Base-by-base conservation (phyloP, 2,888 invertebrate genomes). In the Hesperia comma region DNA sequence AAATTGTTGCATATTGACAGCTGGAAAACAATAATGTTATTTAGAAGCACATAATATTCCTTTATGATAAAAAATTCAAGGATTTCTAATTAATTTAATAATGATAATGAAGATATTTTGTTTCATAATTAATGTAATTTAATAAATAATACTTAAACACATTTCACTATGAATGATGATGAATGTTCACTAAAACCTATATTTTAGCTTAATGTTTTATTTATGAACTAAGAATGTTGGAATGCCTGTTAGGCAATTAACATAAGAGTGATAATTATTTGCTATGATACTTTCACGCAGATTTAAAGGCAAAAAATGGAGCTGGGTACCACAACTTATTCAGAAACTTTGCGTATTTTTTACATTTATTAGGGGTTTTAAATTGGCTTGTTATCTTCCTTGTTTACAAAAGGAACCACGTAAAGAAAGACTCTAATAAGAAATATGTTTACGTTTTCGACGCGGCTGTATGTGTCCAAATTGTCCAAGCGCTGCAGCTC, bases 401-500 rank as follows among this genome's bases (percentile, higher is more conserved):
- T 64, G 64, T 58, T 58, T 64, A 64, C 41, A 64, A 26, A n/a
- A 37, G 17, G 15, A 14, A 37, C 8, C n/a, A 43, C 21, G 8
- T 46, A 46, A 37, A 43, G n/a, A n/a, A 43, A 51, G 51, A 62
- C 33, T 66, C 58, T 12, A 57, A 67, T 62, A 56, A 57, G 51
- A 62, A 54, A 7, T 15, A 26, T 56, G 49, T 55, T 87, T 93
- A 97, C 97, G 93, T 95, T 96, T 87, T 96, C 95, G 62, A 98
- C 93, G 81, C 95, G 95, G 67, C 93, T 93, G 85, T 96, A 98
- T 33, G 96, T 95, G 78, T 98, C 97, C 74, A 98, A 95, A 87
- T 97, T 97, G 85, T 98, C 98, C 77, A 98, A 94, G 76, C 97
- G 95, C 79, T 97, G 96, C 70, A 98, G 89, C 82, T 97, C 97